Conservation (phyloP, 2,888 invertebrate species). For the Cerastoderma edule region DNA sequence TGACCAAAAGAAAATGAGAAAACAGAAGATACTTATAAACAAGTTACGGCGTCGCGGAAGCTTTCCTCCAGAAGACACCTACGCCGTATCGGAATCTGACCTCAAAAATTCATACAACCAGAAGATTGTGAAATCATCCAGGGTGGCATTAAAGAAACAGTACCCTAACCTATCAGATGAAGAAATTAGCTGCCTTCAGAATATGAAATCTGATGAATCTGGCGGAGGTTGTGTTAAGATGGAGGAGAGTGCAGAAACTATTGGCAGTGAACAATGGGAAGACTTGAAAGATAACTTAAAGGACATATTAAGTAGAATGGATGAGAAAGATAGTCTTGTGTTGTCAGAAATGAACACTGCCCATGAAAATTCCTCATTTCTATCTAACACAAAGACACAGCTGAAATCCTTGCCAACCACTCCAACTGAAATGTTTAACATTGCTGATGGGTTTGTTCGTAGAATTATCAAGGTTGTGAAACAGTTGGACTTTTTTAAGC, state of each 20-base stretch:
- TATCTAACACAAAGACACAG: slow-evolving; percentile 68
- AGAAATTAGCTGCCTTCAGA: slow-evolving; percentile 53
- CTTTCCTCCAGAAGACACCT: slow-evolving; percentile 68
- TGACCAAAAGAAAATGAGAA: slow-evolving; percentile 76
- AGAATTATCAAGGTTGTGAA: slow-evolving; percentile 90
- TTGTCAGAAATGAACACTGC: slow-evolving; percentile 68
- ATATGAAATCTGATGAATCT: slow-evolving; percentile 45
- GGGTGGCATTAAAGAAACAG: slow-evolving; percentile 50
- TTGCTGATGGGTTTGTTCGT: slow-evolving; percentile 80
- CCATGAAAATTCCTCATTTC: slow-evolving; percentile 71
- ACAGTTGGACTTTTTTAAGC: slow-evolving; percentile 91
- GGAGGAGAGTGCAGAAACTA: neutral
- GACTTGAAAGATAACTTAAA: slow-evolving; percentile 60
- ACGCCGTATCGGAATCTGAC: slow-evolving; percentile 61
- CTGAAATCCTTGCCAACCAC: slow-evolving; percentile 65
- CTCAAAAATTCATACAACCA: slow-evolving; percentile 47
- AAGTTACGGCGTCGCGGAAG: slow-evolving; percentile 75
- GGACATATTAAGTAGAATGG: slow-evolving; percentile 55
- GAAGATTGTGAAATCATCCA: slow-evolving; percentile 41
- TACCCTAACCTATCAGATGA: slow-evolving; percentile 62
- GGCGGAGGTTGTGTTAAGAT: neutral
- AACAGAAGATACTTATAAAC: slow-evolving; percentile 80
- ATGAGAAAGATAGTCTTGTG: slow-evolving; percentile 55
- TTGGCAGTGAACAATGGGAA: slow-evolving; percentile 54
- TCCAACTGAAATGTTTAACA: slow-evolving; percentile 78